Evolutionary conservation across 2,888 invertebrate genomes (phyloP).

Genomic region (Andrena haemorrhoa): DNA sequence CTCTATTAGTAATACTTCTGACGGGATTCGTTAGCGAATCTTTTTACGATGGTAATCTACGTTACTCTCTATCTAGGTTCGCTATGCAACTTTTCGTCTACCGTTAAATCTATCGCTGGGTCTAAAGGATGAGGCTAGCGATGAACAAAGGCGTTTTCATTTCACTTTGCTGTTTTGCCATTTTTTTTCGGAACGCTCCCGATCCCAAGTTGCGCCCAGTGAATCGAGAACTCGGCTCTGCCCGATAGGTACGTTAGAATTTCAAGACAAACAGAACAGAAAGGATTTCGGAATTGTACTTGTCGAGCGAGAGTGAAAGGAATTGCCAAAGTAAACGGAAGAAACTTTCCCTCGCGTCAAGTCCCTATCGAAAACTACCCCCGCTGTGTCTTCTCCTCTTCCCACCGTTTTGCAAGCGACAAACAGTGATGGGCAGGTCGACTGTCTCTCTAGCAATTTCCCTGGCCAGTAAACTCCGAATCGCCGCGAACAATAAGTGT

Average conservation of each 20-base stretch:
- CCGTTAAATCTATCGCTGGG: conserved; percentile 16
- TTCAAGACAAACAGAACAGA: neutral
- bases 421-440: conserved; percentile 17
- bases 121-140: conserved; percentile 21
- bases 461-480: conserved; percentile 1
- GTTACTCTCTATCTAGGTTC: conserved; percentile 21
- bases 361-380: neutral
- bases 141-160: conserved; percentile 1
- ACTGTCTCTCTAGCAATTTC: neutral
- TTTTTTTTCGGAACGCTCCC: neutral
- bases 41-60: neutral
- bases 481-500: neutral
- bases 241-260: conserved; percentile 10
- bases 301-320: neutral
- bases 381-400: neutral
- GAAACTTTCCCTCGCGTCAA: neutral
- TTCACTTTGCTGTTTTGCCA: neutral
- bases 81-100: neutral
- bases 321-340: neutral
- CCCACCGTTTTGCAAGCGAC: neutral
- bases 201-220: neutral
- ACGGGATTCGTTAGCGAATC: neutral
- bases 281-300: neutral
- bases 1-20: conserved; percentile 16
- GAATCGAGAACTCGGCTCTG: neutral